phyloP scores from a whole-genome alignment of 2,113 vertebrate genomes.

The Alethe castanea region DNA sequence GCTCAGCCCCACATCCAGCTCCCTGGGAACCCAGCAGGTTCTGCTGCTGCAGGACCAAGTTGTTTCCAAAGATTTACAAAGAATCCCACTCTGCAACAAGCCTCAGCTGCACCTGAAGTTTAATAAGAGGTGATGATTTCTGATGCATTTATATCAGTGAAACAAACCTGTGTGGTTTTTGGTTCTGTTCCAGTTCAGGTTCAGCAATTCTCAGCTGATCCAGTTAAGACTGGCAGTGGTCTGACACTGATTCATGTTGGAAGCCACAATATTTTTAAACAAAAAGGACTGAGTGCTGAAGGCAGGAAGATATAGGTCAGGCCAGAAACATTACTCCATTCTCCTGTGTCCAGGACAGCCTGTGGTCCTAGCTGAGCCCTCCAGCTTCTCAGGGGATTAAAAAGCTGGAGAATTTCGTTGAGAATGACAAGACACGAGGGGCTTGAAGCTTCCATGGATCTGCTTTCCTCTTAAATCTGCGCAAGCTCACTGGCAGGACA shows the following conservation, averaged over 20 bases:
- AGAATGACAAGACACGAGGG: not conserved
- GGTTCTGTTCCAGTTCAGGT: not conserved
- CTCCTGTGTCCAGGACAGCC: not conserved
- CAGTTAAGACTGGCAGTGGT: not conserved
- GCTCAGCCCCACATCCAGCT: not conserved
- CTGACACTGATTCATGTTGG: not conserved
- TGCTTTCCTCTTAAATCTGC: not conserved
- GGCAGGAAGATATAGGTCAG: not conserved
- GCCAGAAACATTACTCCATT: not conserved
- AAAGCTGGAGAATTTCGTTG: not conserved
- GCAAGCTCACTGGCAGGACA: not conserved
- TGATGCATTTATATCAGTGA: not conserved
- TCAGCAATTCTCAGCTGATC: constrained; percentile 3
- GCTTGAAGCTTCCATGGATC: not conserved
- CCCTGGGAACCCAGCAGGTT: not conserved
- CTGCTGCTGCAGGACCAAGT: not conserved
- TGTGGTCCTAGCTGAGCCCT: not conserved
- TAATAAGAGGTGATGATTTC: constrained; percentile 1
- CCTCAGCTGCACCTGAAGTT: not conserved
- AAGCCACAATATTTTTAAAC: not conserved
- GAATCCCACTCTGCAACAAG: not conserved
- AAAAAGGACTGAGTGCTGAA: not conserved
- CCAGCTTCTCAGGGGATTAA: not conserved
- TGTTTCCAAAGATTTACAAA: not conserved
- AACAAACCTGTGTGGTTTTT: not conserved